Conservation (phyloP, 2,113 vertebrate species). For the Proterorhinus semilunaris region DNA sequence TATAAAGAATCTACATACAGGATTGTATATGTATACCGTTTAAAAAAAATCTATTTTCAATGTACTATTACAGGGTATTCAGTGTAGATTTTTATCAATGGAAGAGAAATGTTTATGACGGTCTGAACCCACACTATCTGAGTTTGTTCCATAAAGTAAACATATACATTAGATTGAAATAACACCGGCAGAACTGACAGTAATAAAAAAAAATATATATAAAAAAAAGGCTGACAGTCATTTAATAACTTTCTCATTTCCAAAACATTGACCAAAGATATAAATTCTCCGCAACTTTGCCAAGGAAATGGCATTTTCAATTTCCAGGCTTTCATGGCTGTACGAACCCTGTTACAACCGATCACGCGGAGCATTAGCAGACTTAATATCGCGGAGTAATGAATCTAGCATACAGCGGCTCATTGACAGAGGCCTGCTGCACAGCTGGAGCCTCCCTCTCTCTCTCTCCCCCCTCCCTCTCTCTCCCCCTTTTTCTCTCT, state of each 20-base stretch:
- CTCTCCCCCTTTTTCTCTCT: slow-evolving; percentile 38
- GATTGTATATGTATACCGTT: too few species aligned
- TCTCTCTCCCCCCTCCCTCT: slow-evolving; percentile 46
- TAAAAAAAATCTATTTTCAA: too few species aligned
- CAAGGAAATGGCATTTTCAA: slow-evolving; percentile 8
- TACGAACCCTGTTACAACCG: slow-evolving; percentile 14
- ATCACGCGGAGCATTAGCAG: slow-evolving; percentile 45
- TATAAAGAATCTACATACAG: too few species aligned
- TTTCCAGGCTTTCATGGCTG: slow-evolving; percentile 14
- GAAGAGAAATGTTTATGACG: too few species aligned
- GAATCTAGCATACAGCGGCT: slow-evolving; percentile 46
- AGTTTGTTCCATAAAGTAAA: too few species aligned
- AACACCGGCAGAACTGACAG: background rate
- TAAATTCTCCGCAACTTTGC: background rate
- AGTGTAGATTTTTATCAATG: too few species aligned
- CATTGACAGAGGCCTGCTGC: slow-evolving; percentile 48
- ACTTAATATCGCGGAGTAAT: slow-evolving; percentile 54
- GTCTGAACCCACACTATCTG: too few species aligned
- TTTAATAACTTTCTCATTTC: background rate
- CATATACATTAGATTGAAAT: too few species aligned
- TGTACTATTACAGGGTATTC: too few species aligned
- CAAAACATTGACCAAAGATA: background rate
- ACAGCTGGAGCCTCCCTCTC: slow-evolving; percentile 64
- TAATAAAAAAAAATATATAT: background rate
- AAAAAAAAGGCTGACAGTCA: background rate